Base-by-base conservation (phyloP, 2,888 invertebrate genomes). In the Encarsia formosa region DNA sequence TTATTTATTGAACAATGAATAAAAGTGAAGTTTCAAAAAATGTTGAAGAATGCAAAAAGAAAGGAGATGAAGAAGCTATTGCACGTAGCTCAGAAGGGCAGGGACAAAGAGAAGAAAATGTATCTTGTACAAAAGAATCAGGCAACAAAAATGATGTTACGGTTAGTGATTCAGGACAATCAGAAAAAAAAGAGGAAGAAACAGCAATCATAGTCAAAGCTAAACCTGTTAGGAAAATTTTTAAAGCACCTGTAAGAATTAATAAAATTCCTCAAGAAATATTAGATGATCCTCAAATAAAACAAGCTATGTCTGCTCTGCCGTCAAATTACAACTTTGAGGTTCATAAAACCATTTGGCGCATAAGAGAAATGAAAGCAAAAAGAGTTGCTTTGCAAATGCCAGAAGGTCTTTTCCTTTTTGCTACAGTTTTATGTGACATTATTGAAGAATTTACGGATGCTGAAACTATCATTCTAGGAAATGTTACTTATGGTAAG, bases 301-400 rank as follows among this genome's bases (percentile, higher is more conserved):
- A 87, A 66, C 77, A 81, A 67, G 88, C 88, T 1, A 84, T 88
- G 54, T 80, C 83, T 65, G 77, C 79, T 32, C 78, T 99, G 45
- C 99, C 99, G 2, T 75, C 81, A 26, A 99, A 99, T 77, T 99
- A 99, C 70, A 97, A 95, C 73, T 99, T 99, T 74, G 99, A 99
- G 81, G 84, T 99, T 60, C 90, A 90, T 54, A 99, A 99, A 75
- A 97, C 97, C 0, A 87, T 99, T 73, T 98, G 98, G 98, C 85
- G 94, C 69, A 92, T 97, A 65, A 79, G 85, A 61, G 87, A 91
- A 67, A 76, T 84, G n/a, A 82, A 83, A 61, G 86, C 91, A 0
- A 90, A 88, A 73, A 82, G 88, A 65, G 95, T 99, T 1, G 97
- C 94, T 1, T 76, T 99, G 15, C 99, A 99, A 76, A 85, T 99